phyloP scores from a whole-genome alignment of 2,888 invertebrate species.

The Ganaspis brasiliensis region DNA sequence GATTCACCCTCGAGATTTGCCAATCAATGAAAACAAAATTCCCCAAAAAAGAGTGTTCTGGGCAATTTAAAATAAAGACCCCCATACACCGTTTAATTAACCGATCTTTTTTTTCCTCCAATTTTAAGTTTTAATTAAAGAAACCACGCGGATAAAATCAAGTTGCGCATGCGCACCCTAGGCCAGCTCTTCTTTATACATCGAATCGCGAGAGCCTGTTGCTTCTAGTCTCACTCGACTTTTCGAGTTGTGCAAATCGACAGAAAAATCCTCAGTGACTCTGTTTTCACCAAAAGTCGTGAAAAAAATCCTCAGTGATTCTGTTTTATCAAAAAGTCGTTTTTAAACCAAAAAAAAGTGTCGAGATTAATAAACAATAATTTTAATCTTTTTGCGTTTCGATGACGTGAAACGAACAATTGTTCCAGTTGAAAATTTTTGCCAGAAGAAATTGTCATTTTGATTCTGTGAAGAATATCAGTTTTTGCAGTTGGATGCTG shows the following conservation, averaged over 20 bases:
- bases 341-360: slow-evolving; percentile 1
- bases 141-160: not conserved
- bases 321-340: not conserved
- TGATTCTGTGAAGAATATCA: not conserved
- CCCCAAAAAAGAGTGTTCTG: not conserved
- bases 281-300: not conserved
- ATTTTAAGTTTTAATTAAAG: not conserved
- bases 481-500: not conserved
- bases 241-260: not conserved
- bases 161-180: slow-evolving; percentile 5
- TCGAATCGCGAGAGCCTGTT: slow-evolving; percentile 34
- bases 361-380: not conserved
- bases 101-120: too few relatives aligned
- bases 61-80: not conserved
- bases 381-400: too few relatives aligned
- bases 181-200: slow-evolving; percentile 17
- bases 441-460: not conserved
- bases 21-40: slow-evolving; percentile 26
- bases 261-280: slow-evolving; percentile 15
- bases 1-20: slow-evolving; percentile 9
- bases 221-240: slow-evolving; percentile 26
- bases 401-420: too few relatives aligned
- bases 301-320: not conserved
- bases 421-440: not conserved
- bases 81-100: too few relatives aligned